Conservation (phyloP, 2,113 vertebrate species). For the Cathartes aura region DNA sequence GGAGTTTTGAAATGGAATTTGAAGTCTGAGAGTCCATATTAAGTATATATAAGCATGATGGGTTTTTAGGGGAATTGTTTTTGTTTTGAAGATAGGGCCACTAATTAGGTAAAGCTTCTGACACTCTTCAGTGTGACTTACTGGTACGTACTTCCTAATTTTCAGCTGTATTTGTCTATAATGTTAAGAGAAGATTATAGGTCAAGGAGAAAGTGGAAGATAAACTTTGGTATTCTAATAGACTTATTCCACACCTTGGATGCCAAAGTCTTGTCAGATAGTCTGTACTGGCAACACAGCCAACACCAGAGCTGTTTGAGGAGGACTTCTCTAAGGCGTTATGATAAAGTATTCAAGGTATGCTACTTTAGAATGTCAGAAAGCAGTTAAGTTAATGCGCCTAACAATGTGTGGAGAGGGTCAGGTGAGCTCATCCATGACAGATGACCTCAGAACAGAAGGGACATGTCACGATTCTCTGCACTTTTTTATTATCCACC, state of each 20-base stretch:
- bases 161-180: not conserved
- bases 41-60: not conserved
- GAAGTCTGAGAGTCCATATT: not conserved
- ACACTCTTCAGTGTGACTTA: not conserved
- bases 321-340: not conserved
- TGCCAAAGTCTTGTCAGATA: not conserved
- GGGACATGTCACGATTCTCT: not conserved
- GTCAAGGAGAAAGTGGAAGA: not conserved
- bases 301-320: not conserved
- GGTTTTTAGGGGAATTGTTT: not conserved
- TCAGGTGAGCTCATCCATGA: not conserved
- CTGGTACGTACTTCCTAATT: not conserved
- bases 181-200: not conserved
- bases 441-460: not conserved
- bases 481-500: not conserved
- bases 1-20: not conserved
- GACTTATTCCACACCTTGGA: not conserved
- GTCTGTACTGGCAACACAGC: not conserved
- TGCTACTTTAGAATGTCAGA: not conserved
- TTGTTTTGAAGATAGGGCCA: not conserved
- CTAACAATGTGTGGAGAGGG: not conserved
- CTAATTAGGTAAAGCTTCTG: not conserved
- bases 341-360: not conserved
- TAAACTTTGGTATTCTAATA: not conserved
- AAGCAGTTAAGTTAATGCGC: not conserved